A percentile compares a stretch with the other conserved stretches of the same genome.
Evolutionary conservation across 2,888 invertebrate genomes (phyloP).

Genomic region (Ormyrus pomaceus): DNA sequence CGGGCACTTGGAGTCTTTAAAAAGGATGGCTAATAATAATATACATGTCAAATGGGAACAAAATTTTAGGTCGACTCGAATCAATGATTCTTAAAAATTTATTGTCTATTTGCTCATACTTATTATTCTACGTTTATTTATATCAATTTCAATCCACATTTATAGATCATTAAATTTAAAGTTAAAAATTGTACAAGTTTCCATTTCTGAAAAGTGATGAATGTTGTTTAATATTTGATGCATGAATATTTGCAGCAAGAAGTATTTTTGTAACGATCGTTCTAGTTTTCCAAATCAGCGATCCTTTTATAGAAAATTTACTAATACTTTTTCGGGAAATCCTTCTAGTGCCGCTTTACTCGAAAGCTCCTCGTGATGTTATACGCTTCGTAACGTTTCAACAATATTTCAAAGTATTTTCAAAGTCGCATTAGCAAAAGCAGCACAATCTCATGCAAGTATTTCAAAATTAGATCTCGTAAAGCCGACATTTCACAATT

Average conservation of each 20-base stretch:
- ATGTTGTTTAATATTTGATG: constrained; percentile 28
- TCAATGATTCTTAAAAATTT: constrained; percentile 20
- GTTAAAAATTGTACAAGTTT: constrained; percentile 25
- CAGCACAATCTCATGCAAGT: constrained; percentile 13
- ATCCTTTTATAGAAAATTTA: background rate
- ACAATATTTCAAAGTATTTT: constrained; percentile 16
- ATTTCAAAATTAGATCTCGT: constrained; percentile 51
- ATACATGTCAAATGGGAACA: constrained; percentile 18
- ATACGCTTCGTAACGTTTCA: background rate
- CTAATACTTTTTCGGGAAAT: background rate
- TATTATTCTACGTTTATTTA: background rate
- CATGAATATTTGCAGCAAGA: constrained; percentile 21
- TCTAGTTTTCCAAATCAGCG: constrained; percentile 21
- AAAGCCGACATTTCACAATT: constrained; percentile 39
- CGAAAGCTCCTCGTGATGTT: background rate
- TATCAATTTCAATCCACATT: constrained; percentile 13
- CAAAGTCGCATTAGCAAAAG: constrained; percentile 13
- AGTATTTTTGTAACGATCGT: background rate
- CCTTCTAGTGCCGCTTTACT: background rate
- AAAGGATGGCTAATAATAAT: constrained; percentile 25
- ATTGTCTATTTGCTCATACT: background rate
- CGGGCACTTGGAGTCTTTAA: background rate
- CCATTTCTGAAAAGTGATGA: constrained; percentile 21
- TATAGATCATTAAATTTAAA: constrained; percentile 39
- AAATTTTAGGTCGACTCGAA: background rate